phyloP scores from a whole-genome alignment of 2,113 vertebrate species.

The Marmota flaviventris region DNA sequence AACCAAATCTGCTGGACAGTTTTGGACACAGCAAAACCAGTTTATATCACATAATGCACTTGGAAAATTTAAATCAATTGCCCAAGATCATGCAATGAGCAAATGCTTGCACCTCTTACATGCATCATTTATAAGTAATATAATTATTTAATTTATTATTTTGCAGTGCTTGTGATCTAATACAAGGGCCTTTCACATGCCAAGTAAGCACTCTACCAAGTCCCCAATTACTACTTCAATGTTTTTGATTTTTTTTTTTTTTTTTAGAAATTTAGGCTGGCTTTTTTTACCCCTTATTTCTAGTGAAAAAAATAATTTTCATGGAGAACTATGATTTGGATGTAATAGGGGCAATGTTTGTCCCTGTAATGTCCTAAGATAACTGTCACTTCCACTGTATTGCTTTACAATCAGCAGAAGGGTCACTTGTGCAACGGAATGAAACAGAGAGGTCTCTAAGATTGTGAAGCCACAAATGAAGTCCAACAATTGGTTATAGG shows the following conservation, averaged over 20 bases:
- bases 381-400: not conserved
- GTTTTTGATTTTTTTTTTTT: not conserved
- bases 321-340: not conserved
- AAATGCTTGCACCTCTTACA: not conserved
- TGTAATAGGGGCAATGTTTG: not conserved
- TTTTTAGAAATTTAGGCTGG: not conserved
- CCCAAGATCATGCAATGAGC: not conserved
- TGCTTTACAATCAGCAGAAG: not conserved
- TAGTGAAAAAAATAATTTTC: not conserved
- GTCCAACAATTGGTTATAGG: not conserved
- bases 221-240: not conserved
- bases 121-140: not conserved
- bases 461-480: not conserved
- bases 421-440: accelerated
- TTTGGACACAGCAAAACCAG: not conserved
- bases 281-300: too few relatives aligned
- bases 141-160: not conserved
- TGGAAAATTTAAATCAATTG: not conserved
- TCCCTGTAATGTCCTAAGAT: not conserved
- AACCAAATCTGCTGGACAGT: not conserved
- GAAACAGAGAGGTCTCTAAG: not conserved
- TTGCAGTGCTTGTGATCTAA: not conserved
- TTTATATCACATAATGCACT: too few relatives aligned
- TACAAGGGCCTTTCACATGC: not conserved
- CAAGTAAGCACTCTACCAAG: not conserved